Evolutionary conservation across 1,140 invertebrate genomes (phyloP).

Genomic region (Heliothis subflexa): DNA sequence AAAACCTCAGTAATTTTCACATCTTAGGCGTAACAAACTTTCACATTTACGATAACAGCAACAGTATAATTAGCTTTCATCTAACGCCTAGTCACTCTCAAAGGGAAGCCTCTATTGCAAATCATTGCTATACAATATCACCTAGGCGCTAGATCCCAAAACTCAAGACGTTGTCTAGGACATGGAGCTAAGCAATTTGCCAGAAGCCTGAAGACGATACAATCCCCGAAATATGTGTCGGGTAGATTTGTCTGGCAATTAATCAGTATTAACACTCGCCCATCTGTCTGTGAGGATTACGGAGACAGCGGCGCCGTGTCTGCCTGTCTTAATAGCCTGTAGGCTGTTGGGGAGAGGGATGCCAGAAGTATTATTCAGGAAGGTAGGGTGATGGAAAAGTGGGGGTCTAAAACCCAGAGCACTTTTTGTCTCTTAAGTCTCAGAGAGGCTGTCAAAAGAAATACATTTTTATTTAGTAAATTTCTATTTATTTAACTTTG

Average conservation of each 20-base stretch:
- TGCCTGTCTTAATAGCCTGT: constrained; percentile 35
- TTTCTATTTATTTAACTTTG: too few relatives aligned
- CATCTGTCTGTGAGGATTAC: constrained; percentile 36
- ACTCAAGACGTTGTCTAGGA: constrained; percentile 21
- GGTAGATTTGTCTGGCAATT: constrained; percentile 38
- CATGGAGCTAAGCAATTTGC: constrained; percentile 33
- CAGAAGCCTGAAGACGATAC: constrained; percentile 21
- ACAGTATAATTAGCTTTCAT: too few relatives aligned
- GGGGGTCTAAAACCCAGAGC: too few relatives aligned
- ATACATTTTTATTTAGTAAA: too few relatives aligned
- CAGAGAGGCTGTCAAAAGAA: too few relatives aligned
- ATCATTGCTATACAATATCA: not conserved
- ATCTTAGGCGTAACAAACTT: too few relatives aligned
- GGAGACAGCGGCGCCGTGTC: constrained; percentile 36
- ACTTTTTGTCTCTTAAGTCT: too few relatives aligned
- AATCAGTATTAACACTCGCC: constrained; percentile 36
- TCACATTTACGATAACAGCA: too few relatives aligned
- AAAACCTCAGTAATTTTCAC: too few relatives aligned
- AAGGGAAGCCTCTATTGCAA: not conserved
- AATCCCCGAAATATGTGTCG: constrained; percentile 41
- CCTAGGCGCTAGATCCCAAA: not conserved
- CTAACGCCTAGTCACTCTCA: not conserved
- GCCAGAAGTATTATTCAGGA: not conserved
- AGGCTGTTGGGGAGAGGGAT: not conserved
- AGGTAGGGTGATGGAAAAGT: not conserved